Percentiles rank a stretch among this genome's conserved stretches.
Conservation (phyloP, 2,888 invertebrate species). For the Agrenia bidenticulata region DNA sequence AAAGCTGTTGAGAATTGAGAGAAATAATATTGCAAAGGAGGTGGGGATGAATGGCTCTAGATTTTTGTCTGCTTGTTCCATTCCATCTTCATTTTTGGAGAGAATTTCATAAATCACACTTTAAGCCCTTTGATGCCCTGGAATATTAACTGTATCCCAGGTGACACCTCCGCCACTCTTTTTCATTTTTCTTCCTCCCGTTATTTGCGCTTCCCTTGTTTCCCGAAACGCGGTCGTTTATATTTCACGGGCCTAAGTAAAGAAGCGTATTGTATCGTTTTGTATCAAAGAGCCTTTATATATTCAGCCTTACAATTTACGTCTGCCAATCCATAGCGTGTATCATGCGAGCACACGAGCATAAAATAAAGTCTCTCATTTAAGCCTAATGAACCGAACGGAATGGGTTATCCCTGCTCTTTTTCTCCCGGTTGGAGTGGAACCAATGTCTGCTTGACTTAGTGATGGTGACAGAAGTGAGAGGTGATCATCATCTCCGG, state of each 20-base stretch:
- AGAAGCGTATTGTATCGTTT: not conserved
- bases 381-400: slow-evolving; percentile 16
- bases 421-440: not conserved
- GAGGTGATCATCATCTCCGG: slow-evolving; percentile 1
- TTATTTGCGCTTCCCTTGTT: not conserved
- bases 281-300: not conserved
- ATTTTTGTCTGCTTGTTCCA: not conserved
- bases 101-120: slow-evolving; percentile 51
- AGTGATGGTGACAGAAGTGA: slow-evolving; percentile 5
- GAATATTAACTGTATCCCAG: slow-evolving; percentile 52
- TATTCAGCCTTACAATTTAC: slow-evolving; percentile 8
- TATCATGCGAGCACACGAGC: slow-evolving; percentile 19
- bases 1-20: not conserved
- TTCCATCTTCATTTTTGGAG: slow-evolving; percentile 44
- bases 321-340: slow-evolving; percentile 21
- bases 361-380: slow-evolving; percentile 18
- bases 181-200: slow-evolving; percentile 47
- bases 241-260: too few species aligned
- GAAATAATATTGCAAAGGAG: not conserved
- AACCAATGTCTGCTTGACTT: not conserved
- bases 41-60: not conserved
- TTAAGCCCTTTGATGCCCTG: slow-evolving; percentile 46
- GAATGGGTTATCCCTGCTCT: not conserved
- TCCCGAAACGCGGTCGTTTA: not conserved
- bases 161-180: slow-evolving; percentile 48